Base-by-base conservation (phyloP, 1,140 invertebrate species). In the Trissolcus basalis region DNA sequence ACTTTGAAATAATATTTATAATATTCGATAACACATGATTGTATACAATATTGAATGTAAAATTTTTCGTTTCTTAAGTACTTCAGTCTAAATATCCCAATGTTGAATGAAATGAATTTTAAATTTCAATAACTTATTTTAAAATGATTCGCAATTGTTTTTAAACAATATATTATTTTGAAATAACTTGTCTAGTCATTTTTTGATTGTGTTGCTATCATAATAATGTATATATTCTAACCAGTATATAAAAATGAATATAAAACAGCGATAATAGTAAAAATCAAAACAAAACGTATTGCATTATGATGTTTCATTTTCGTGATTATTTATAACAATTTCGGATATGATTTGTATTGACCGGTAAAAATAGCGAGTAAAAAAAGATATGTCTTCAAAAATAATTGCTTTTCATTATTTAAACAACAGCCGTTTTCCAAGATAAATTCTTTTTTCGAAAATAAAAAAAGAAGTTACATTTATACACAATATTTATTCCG, bases 341-440 rank as follows among this genome's bases (percentile, higher is more conserved):
- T 45, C 13, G 19, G 49, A 65, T 65, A 65, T 72, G 60, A 54
- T 53, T 76, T 64, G 53, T 64, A 64, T 76, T 54, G 41, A 69
- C 59, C 12, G 14, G 19, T 76, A 59, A 61, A 69, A 76, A 54
- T 16, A 9, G 6, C 19, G 19, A 27, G 55, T 54, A 56, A 64
- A 69, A 68, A 75, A 68, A 67, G 64, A 68, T 61, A 75, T 68
- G 64, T 68, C 41, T 63, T 55, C 12, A 27, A 68, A 67, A 70
- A 61, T 69, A 70, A 76, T 60, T 70, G 48, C 45, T 61, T 70
- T n/a, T 36, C 36, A n/a, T 1, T 41, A 12, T 11, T 61, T 45
- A 43, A 51, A 49, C 48, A 67, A 51, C 75, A 69, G 32, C 58
- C 15, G 15, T 65, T 64, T 45, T 53, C 59, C 51, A 55, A 64